Conservation (phyloP, 2,797 vertebrate species). For the Taenioides sp. region DNA sequence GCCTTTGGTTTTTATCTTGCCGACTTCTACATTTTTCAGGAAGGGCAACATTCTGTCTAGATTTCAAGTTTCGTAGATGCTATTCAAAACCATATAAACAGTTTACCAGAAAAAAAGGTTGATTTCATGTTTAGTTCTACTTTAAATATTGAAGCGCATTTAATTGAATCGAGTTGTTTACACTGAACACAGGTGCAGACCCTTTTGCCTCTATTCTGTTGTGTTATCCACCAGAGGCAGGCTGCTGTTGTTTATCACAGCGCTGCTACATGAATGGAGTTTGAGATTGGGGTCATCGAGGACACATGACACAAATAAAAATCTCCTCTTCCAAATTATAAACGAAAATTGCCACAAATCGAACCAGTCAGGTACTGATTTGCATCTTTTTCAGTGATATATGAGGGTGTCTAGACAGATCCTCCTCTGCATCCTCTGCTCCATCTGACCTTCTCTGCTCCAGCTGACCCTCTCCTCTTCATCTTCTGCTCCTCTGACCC, state of each 20-base stretch:
- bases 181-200: not conserved
- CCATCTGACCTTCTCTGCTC: too few species aligned
- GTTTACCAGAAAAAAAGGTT: too few species aligned
- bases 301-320: not conserved
- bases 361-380: not conserved
- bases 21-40: too few species aligned
- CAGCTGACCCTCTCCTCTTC: too few species aligned
- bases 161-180: not conserved
- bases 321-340: conserved; percentile 1
- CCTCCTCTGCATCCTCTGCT: not conserved
- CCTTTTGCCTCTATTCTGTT: too few species aligned
- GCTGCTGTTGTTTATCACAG: not conserved
- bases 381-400: not conserved
- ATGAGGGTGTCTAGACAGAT: not conserved
- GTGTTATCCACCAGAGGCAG: not conserved
- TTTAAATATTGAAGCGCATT: too few species aligned
- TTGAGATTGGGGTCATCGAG: conserved; percentile 3
- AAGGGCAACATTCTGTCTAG: too few species aligned
- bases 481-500: too few species aligned
- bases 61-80: too few species aligned
- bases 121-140: too few species aligned
- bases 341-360: not conserved
- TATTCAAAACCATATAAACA: too few species aligned
- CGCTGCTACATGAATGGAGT: not conserved
- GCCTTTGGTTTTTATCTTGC: too few species aligned